Evolutionary conservation across 2,888 invertebrate species (phyloP).

Genomic region (Steromphala cineraria): DNA sequence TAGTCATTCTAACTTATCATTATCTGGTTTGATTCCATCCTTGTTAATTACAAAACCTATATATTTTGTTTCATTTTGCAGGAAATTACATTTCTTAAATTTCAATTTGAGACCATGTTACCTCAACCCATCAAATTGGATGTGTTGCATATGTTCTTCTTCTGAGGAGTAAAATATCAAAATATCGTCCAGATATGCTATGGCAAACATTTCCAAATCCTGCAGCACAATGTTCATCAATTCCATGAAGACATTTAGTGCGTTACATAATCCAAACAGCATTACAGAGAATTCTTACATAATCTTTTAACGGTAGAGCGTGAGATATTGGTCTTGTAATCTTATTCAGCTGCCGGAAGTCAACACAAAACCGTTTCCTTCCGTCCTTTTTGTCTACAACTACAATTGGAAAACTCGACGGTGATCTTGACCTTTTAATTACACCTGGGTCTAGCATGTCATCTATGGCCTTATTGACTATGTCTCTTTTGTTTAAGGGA

Average conservation of each 20-base stretch:
- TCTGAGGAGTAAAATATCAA: constrained; percentile 27
- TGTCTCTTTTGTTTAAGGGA: not conserved
- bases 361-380: not conserved
- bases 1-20: constrained; percentile 33
- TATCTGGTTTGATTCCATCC: constrained; percentile 32
- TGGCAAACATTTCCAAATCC: constrained; percentile 29
- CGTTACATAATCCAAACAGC: no score
- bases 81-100: constrained; percentile 36
- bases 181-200: constrained; percentile 38
- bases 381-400: not conserved
- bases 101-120: constrained; percentile 30
- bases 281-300: no score
- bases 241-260: constrained; percentile 18
- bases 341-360: not conserved
- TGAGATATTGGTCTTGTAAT: not conserved
- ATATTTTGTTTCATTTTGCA: constrained; percentile 29
- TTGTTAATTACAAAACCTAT: constrained; percentile 28
- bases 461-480: not conserved
- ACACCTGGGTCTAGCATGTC: not conserved
- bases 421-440: not conserved
- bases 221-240: constrained; percentile 33
- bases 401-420: not conserved
- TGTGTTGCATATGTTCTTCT: constrained; percentile 37
- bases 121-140: constrained; percentile 30
- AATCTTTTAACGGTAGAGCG: no score